Base-by-base conservation (phyloP, 1,140 invertebrate species). In the Drosophila melanica region DNA sequence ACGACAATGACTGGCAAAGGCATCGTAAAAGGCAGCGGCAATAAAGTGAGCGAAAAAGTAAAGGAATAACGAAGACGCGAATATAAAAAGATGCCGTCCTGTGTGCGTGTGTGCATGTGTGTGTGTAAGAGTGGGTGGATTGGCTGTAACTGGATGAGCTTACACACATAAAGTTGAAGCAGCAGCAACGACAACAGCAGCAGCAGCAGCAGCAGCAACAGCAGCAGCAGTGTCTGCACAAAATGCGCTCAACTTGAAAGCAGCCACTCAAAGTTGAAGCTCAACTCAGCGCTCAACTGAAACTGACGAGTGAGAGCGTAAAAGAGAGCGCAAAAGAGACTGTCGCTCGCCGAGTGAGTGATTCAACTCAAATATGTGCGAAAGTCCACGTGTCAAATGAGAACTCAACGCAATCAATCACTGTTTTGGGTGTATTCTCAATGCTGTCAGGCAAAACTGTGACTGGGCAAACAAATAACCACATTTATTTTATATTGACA, bases 171-270 rank as follows among this genome's bases (percentile, higher is more conserved):
- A 41, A 53, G 18, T 45, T 39, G 10, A 60, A 47, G 58, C 50
- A 44, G 57, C 44, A 58, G 14, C 64, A 57, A 27, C 64, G 48
- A 27, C 23, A 27, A 23, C 23, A 23, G 23, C 23, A 45, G 58
- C 50, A 44, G 57, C 44, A 48, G 20, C 64, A 57, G 39, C 39
- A 7, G 16, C 16, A 35, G 10, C 30, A 20, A 30, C 55, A 41
- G 35, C 45, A 16, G 33, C 53, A 20, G 75, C 33, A 81, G 78
- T 67, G 72, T 87, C 82, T 87, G 82, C 84, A 89, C 84, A 74
- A 89, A 79, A 89, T 11, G 16, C 42, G n/a, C 82, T 87, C 82
- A 79, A 73, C 18, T 5, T n/a, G 11, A 41, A 14, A 45, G n/a
- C 35, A 50, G 3, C 9, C 41, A 30, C 71, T 78, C 69, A 53